These are phyloP conservation scores for Scartelaos histophorus DNA, from an alignment of 2,113 vertebrate genomes.

Conservation along the genomic window DNA sequence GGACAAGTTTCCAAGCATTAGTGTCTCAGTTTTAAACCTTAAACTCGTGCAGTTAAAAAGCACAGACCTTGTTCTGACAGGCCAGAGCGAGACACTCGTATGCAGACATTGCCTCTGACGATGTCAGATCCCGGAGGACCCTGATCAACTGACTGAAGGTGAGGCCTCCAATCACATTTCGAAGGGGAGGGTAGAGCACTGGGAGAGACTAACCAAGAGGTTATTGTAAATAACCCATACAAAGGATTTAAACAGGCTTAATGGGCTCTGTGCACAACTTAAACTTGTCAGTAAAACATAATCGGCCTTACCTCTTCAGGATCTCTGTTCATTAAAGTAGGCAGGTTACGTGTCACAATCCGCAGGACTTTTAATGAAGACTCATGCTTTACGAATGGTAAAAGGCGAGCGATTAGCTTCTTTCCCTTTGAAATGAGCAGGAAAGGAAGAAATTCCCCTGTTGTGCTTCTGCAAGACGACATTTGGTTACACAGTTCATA, in stretches of 20 bases:
- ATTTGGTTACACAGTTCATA: not conserved
- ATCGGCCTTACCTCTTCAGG: slow-evolving; percentile 78
- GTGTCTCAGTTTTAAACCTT: not conserved
- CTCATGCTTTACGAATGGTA: slow-evolving; percentile 81
- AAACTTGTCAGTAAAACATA: not conserved
- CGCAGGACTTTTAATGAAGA: slow-evolving; percentile 74
- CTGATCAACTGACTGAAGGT: slow-evolving; percentile 85
- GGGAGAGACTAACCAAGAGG: slow-evolving; percentile 79
- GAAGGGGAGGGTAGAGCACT: slow-evolving; percentile 83
- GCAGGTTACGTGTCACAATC: slow-evolving; percentile 80
- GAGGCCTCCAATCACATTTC: slow-evolving; percentile 78
- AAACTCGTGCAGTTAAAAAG: not conserved
- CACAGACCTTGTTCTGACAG: slow-evolving; percentile 89
- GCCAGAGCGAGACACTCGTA: slow-evolving; percentile 74
- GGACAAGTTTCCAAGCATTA: not conserved
- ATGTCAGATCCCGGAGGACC: slow-evolving; percentile 81
- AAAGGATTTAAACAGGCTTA: not conserved
- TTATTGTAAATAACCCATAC: not conserved
- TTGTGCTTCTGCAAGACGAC: slow-evolving; percentile 74
- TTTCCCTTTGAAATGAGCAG: slow-evolving; percentile 89
- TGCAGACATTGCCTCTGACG: slow-evolving; percentile 60
- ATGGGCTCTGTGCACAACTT: not conserved
- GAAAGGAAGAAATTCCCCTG: slow-evolving; percentile 86
- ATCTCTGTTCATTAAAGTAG: slow-evolving; percentile 85
- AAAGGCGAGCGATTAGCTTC: slow-evolving; percentile 81